phyloP scores from a whole-genome alignment of 2,797 vertebrate genomes.

The Eospalax fontanierii region DNA sequence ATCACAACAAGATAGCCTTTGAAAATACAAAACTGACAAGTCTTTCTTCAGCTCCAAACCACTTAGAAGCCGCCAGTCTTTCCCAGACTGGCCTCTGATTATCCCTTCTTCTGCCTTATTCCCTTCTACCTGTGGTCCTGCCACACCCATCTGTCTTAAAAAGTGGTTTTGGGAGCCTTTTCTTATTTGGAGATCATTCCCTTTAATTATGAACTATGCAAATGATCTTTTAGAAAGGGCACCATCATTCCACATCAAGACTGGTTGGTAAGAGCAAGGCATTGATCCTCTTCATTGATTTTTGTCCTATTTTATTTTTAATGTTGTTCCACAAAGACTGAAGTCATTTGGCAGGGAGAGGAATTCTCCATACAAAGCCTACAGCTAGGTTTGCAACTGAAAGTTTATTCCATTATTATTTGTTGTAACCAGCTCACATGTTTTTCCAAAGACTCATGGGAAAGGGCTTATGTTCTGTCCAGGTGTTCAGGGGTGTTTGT shows the following conservation, averaged over 20 bases:
- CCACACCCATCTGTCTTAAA: background rate
- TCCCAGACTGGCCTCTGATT: no score
- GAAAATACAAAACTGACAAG: background rate
- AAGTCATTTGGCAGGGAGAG: conserved; percentile 21
- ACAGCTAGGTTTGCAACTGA: background rate
- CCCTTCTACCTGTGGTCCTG: background rate
- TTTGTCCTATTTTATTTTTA: conserved; percentile 58
- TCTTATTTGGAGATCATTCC: background rate
- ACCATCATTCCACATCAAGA: background rate
- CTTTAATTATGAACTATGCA: conserved; percentile 6
- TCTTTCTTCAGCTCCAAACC: background rate
- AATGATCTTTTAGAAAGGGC: background rate
- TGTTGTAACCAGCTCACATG: conserved; percentile 24
- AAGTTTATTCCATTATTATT: conserved; percentile 30
- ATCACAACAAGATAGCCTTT: background rate
- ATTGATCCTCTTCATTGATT: conserved; percentile 55
- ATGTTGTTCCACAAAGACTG: conserved; percentile 10
- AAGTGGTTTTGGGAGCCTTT: background rate
- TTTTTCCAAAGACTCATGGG: conserved; percentile 8
- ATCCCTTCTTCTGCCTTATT: background rate
- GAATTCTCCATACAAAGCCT: conserved; percentile 1
- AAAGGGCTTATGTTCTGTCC: background rate
- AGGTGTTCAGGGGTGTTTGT: conserved; percentile 46
- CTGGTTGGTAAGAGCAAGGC: background rate
- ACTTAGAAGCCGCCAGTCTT: background rate